Percentiles rank a stretch among this genome's conserved stretches.
Conservation (phyloP, 2,113 vertebrate species). For the Oriolus oriolus region DNA sequence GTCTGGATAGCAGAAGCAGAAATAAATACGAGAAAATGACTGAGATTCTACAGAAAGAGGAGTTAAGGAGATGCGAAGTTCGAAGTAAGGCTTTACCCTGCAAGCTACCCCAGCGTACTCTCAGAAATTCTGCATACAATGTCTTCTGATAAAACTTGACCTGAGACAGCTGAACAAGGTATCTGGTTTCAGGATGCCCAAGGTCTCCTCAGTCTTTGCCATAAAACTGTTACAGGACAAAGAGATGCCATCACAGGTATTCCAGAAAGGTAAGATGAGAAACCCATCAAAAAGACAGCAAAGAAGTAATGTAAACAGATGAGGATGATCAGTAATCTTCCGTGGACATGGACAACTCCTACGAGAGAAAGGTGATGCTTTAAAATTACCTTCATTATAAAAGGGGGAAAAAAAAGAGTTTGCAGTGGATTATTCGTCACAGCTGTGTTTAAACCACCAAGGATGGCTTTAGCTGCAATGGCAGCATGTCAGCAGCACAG, state of each 20-base stretch:
- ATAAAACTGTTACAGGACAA: not conserved
- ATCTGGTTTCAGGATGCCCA: not conserved
- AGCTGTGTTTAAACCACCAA: not conserved
- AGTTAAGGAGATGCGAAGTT: not conserved
- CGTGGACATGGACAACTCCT: not conserved
- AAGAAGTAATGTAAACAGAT: not conserved
- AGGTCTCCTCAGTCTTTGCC: not conserved
- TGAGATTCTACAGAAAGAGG: not conserved
- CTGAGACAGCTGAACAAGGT: not conserved
- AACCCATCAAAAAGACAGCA: not conserved
- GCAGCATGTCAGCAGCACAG: not conserved
- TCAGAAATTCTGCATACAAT: not conserved
- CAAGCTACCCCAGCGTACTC: accelerated
- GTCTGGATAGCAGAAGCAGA: not conserved
- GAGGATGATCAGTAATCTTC: not conserved
- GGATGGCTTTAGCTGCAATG: not conserved
- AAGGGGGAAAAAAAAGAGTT: not conserved
- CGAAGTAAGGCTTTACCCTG: not conserved
- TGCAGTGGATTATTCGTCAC: not conserved
- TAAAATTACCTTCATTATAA: not conserved
- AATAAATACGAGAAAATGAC: not conserved
- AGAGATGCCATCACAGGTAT: not conserved
- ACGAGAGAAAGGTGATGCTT: not conserved
- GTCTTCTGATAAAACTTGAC: not conserved
- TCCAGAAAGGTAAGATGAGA: not conserved